Evolutionary conservation across 2,797 vertebrate species (phyloP), one percentile per base, ranked within the genome.

Genomic region (Hypotaenidia okinawae): DNA sequence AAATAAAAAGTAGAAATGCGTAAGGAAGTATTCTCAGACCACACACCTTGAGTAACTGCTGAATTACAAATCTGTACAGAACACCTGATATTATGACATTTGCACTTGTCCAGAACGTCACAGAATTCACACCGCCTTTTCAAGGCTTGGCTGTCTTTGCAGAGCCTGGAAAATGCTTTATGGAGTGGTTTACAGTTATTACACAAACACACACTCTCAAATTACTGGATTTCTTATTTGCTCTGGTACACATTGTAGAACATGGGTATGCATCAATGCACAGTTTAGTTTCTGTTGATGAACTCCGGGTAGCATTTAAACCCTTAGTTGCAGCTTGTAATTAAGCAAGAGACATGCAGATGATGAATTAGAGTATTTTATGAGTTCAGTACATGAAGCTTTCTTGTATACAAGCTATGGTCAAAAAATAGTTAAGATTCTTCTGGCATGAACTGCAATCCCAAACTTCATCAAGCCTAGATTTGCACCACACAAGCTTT

Each of bases 361-460:
- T 74, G 62, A 84, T 67, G 17, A 80, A 83, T 47, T 79, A 58
- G 67, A 95, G 51, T 93, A 89, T 41, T 85, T 91, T 61, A 27
- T 10, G n/a, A 87, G 45, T 18, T 62, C 66, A 49, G 49, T 25
- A 77, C 47, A 73, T 13, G 33, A 88, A 83, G 16, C 2, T 6
- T 33, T 83, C 68, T 70, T 87, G 49, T 91, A 94, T 85, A 95
- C 79, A 70, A 90, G 76, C 43, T 54, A 49, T 57, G 67, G 68
- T 43, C 73, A 74, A 93, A 91, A 35, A 93, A 82, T 22, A 84
- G 35, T 78, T 37, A 75, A 75, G 85, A 73, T 67, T 62, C 43
- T 80, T 87, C 67, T 67, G 64, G 79, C 35, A 83, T 39, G 30
- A 93, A 33, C 43, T n/a, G 61, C 47, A 80, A 9, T 23, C 68